Evolutionary conservation across 1,140 invertebrate genomes (phyloP), one percentile per base, ranked within the genome.

Genomic region (Drosophila ironensis): DNA sequence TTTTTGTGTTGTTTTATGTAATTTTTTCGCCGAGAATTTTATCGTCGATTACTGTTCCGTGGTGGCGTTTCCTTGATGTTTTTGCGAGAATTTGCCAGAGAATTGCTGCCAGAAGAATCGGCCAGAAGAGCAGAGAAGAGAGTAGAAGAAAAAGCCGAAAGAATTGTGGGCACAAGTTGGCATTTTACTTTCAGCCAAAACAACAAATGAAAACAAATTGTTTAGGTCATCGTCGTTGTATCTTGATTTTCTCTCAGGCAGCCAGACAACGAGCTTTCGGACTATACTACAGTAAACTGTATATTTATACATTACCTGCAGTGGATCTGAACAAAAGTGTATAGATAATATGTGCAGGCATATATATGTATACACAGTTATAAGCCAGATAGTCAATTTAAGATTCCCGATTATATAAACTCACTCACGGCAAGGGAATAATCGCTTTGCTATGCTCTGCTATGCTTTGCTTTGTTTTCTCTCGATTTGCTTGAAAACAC

Each of bases 131-230:
- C 7, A 35, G 19, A 27, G 12, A 52, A 30, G 28, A 11, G 4
- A 30, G 1, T 4, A 33, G 28, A 40, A n/a, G 9, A 20, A 17
- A 37, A 51, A 51, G 52, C 41, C 20, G 57, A 51, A 12, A 56
- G 45, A 61, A 82, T 78, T 57, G 41, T n/a, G n/a, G n/a, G n/a
- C n/a, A 63, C 57, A 64, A 64, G 57, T 87, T 87, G 81, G 82
- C 81, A 87, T 81, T 87, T 76, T 76, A 87, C 74, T 87, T 86
- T 76, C 64, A 75, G 54, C 51, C 27, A 84, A 69, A 60, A 77
- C 60, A 73, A 84, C 38, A 77, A 82, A 78, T 72, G 52, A 84
- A 69, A 73, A 82, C 73, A 84, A 84, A 59, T 84, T 84, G 78
- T 86, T 84, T 84, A 73, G 78, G 66, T 86, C 74, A 66, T 70